Base-by-base conservation (phyloP, 2,888 invertebrate genomes). In the Choristoneura rosaceana region DNA sequence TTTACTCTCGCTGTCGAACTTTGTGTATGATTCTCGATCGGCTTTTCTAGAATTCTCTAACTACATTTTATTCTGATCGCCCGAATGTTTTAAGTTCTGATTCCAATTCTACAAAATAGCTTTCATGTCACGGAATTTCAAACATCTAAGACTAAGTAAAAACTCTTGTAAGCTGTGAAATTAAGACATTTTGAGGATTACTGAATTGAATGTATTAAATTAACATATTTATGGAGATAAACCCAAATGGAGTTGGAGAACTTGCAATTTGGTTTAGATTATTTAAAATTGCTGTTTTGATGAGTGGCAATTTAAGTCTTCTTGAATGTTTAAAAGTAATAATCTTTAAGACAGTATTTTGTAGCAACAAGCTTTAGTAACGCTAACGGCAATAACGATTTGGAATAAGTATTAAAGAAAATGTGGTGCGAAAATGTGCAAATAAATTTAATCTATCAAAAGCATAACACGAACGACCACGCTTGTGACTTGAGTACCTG, bases 1-100 rank as follows among this genome's bases (percentile, higher is more conserved):
- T 80, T 80, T 81, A 80, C 77, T 80, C 77, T 66, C 52, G 25
- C 52, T 15, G 68, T 60, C 63, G 61, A 71, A 71, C 25, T 63
- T 71, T 47, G 12, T 15, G 62, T 55, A 52, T 61, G 61, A 66
- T 62, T 47, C 50, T 5, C 47, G 4, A 55, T 55, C 9, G 25
- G 25, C 10, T 55, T 55, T 25, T 25, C 55, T 25, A 55, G 25
- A 55, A 55, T 12, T 55, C 7, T 55, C 55, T 12, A 2, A 12
- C 25, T 55, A 10, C 25, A 7, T 17, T 38, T 55, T 12, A 4
- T 52, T 52, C 4, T 52, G 15, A 17, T 52, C 17, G 9, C 15
- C n/a, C 15, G n/a, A 50, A 50, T 50, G 14, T 47, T 4, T 2
- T 2, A 3, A 4, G 14, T n/a, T n/a, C 10, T 8, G 9, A 10